phyloP scores from a whole-genome alignment of 1,140 invertebrate species.

The Musca domestica region DNA sequence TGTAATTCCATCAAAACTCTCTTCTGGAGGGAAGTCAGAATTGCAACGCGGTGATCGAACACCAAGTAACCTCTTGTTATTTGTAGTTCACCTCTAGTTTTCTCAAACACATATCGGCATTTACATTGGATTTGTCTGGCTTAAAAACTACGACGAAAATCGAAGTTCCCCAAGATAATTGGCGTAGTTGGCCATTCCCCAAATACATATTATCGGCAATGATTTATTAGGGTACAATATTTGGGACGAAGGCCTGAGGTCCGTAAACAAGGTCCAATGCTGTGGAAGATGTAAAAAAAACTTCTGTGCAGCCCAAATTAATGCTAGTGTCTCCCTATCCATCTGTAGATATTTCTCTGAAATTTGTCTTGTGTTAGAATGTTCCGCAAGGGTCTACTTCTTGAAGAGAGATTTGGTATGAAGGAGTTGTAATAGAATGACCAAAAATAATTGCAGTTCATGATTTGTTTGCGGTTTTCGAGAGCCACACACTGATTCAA shows the following conservation, averaged over 20 bases:
- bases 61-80: too few relatives aligned
- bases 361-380: too few relatives aligned
- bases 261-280: slow-evolving; percentile 47
- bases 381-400: slow-evolving; percentile 22
- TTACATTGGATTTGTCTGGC: too few relatives aligned
- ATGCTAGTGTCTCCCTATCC: slow-evolving; percentile 36
- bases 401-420: neutral
- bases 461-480: neutral
- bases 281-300: slow-evolving; percentile 54
- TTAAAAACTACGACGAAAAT: too few relatives aligned
- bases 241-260: slow-evolving; percentile 54
- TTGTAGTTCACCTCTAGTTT: too few relatives aligned
- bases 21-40: too few relatives aligned
- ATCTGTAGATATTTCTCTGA: too few relatives aligned
- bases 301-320: slow-evolving; percentile 48
- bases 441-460: slow-evolving; percentile 14
- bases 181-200: neutral
- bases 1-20: too few relatives aligned
- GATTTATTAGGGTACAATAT: slow-evolving; percentile 40
- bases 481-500: neutral
- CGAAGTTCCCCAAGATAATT: neutral
- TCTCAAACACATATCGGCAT: too few relatives aligned
- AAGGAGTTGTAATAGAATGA: neutral
- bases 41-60: too few relatives aligned
- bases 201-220: slow-evolving; percentile 6